These are phyloP conservation scores for Coptodon rendalli DNA, from an alignment of 2,113 vertebrate genomes.

Conservation along the genomic window DNA sequence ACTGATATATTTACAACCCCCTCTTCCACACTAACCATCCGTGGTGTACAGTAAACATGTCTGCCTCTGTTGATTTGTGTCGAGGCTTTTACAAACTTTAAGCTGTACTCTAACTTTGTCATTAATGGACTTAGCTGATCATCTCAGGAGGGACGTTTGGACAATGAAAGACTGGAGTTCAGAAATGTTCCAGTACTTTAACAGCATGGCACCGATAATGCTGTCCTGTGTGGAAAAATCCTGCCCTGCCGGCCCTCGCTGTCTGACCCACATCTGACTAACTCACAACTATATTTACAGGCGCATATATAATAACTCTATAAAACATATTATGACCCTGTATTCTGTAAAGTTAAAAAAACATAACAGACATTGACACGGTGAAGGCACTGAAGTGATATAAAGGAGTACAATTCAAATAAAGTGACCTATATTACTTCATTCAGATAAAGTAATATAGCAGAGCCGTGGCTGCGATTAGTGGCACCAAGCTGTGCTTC, in stretches of 20 bases:
- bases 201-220: neutral
- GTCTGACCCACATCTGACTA: neutral
- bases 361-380: neutral
- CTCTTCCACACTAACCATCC: neutral
- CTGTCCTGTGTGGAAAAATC: neutral
- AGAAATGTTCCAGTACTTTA: neutral
- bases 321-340: neutral
- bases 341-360: neutral
- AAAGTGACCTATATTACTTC: neutral
- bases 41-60: neutral
- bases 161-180: neutral
- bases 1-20: conserved; percentile 14
- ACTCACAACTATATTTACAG: neutral
- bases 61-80: neutral
- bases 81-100: neutral
- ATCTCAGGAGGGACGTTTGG: neutral
- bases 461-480: neutral
- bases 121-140: neutral
- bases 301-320: neutral
- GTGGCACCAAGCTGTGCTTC: neutral
- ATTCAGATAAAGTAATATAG: neutral
- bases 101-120: neutral
- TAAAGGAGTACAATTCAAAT: neutral
- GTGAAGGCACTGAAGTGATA: conserved; percentile 26
- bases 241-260: neutral